Base-by-base conservation (phyloP, 2,113 vertebrate genomes). In the Aspiorhynchus laticeps region DNA sequence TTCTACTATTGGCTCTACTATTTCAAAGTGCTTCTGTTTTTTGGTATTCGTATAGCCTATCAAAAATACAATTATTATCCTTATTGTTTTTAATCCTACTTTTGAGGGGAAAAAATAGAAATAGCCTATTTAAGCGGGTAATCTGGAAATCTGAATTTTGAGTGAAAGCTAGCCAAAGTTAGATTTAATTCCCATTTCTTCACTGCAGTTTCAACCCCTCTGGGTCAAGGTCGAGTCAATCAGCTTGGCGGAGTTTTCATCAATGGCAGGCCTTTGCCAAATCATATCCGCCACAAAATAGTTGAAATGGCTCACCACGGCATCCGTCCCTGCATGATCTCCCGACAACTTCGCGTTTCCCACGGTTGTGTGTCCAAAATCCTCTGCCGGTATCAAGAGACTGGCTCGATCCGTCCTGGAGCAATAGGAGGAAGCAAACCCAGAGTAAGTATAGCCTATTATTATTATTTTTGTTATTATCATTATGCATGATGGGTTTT, bases 261-360 rank as follows among this genome's bases (percentile, higher is more conserved):
- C 90, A 99, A 99, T 46, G 98, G 98, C 10, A 94, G 98, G 1
- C 98, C 98, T 0, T 91, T 99, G 63, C 98, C 98, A 59, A 99
- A 99, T 91, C 98, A 99, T 91, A 98, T 99, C 90, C 96, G 98
- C 2, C 98, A 99, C 90, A 99, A 98, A 93, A 99, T 99, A 8
- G 98, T 99, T 89, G 98, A 99, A 92, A 98, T 99, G 98, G 98
- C 98, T 11, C 98, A 99, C 85, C 98, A 99, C 31, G 98, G 98
- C 63, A 97, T 99, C 93, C 93, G 98, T 65, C 98, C 98, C 92
- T 99, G 98, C 86, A 98, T 99, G 91, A 99, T 99, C 93, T 99
- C 98, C 84, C 92, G 98, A 0, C 98, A 99, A 95, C 92, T 99
- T 43, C 95, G 98, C 0, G 98, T 99, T 63, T 98, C 97, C 80